Conservation (phyloP, 2,797 vertebrate genomes). For the Phataginus tetradactyla region DNA sequence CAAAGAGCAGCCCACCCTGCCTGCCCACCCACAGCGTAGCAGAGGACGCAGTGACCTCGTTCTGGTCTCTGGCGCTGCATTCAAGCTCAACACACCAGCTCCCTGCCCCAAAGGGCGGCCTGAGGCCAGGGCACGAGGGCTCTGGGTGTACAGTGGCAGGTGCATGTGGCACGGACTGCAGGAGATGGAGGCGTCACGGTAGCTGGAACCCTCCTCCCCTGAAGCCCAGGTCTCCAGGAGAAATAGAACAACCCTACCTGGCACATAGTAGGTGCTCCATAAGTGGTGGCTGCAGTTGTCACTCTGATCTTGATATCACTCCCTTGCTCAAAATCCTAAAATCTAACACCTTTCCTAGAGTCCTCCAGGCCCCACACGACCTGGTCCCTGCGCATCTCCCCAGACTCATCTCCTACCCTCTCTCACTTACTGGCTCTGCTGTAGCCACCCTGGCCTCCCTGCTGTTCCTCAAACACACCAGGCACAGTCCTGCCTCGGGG, state of each 20-base stretch:
- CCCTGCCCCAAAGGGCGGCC: background rate
- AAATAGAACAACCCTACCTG: background rate
- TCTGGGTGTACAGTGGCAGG: background rate
- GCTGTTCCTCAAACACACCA: background rate
- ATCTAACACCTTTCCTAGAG: no score
- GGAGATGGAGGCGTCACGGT: accelerated
- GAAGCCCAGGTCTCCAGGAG: background rate
- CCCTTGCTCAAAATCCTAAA: no score
- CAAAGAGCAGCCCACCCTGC: background rate
- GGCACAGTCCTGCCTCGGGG: background rate
- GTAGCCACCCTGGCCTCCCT: background rate
- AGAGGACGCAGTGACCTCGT: background rate
- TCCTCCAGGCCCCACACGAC: accelerated
- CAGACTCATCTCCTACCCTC: background rate
- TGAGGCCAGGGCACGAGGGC: background rate
- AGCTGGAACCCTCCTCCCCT: background rate
- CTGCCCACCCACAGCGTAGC: accelerated
- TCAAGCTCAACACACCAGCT: background rate
- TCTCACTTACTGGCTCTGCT: background rate
- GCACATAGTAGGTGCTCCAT: background rate
- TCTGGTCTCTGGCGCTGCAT: background rate
- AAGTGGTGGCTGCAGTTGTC: background rate
- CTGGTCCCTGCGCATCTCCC: background rate
- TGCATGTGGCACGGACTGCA: accelerated
- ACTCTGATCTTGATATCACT: background rate